Conservation (phyloP, 2,888 invertebrate genomes). For the Leuctra nigra region DNA sequence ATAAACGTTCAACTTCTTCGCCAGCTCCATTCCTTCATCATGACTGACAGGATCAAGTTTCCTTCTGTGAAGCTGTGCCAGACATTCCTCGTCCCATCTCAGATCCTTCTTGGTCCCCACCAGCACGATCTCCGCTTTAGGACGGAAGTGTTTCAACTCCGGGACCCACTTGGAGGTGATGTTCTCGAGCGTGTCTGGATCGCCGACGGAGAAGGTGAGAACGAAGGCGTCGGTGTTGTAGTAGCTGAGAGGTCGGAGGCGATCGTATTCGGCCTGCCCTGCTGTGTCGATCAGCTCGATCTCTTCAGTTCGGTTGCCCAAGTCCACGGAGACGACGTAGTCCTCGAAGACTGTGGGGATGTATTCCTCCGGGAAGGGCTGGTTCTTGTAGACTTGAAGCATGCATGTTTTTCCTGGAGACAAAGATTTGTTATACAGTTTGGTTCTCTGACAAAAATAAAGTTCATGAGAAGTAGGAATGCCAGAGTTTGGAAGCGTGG, state of each 20-base stretch:
- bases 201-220: conserved; percentile 57
- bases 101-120: conserved; percentile 68
- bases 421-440: too few relatives aligned
- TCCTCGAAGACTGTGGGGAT: conserved; percentile 61
- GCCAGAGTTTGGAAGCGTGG: too few relatives aligned
- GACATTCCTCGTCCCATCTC: conserved; percentile 87
- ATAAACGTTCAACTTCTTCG: conserved; percentile 96
- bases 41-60: conserved; percentile 97
- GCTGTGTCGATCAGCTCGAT: conserved; percentile 49
- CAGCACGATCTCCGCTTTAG: conserved; percentile 54
- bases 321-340: conserved; percentile 55
- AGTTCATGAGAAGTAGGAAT: too few relatives aligned
- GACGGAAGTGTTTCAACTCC: conserved; percentile 54
- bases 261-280: conserved; percentile 50
- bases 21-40: conserved; percentile 96
- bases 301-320: conserved; percentile 48
- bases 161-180: conserved; percentile 58
- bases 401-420: conserved; percentile 52
- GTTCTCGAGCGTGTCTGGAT: conserved; percentile 54
- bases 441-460: too few relatives aligned
- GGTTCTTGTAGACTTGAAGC: conserved; percentile 52
- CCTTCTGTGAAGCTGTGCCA: conserved; percentile 94
- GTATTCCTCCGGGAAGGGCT: conserved; percentile 56
- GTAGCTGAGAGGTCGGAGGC: conserved; percentile 49
- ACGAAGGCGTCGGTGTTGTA: conserved; percentile 57